A percentile compares a stretch with the other conserved stretches of the same genome.
Evolutionary conservation across 1,140 invertebrate species (phyloP).

Genomic region (Drosophila rufa): DNA sequence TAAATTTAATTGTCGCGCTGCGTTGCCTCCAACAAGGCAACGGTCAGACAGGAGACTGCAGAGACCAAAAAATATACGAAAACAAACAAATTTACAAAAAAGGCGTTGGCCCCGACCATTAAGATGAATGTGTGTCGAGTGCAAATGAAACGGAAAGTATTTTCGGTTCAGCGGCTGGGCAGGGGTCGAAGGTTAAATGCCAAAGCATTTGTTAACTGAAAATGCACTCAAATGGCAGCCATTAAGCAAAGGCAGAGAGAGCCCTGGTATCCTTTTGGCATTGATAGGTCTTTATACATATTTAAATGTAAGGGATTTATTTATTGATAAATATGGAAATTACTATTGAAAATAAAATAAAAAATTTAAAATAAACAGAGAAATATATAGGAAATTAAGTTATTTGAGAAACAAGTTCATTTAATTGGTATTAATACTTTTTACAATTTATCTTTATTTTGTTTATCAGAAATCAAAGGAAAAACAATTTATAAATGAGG

Average conservation of each 20-base stretch:
- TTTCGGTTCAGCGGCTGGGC: constrained; percentile 3
- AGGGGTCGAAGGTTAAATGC: constrained; percentile 15
- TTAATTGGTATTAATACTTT: too few species aligned
- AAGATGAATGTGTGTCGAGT: constrained; percentile 47
- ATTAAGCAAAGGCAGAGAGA: constrained; percentile 1
- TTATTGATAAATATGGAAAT: neutral
- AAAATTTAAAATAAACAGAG: too few species aligned
- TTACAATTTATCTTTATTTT: neutral
- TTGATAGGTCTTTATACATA: neutral
- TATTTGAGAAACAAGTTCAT: too few species aligned
- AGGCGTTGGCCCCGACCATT: constrained; percentile 9
- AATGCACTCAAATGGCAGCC: constrained; percentile 17
- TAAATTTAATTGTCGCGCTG: constrained; percentile 80
- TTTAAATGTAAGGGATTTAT: neutral
- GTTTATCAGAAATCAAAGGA: neutral
- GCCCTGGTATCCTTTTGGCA: neutral
- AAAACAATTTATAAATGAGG: too few species aligned
- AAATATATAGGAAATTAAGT: too few species aligned
- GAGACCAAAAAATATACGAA: constrained; percentile 4
- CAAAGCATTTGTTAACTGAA: constrained; percentile 41
- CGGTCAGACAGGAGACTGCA: constrained; percentile 12
- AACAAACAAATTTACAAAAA: constrained; percentile 12
- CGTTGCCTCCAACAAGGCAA: constrained; percentile 38
- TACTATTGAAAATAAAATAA: neutral
- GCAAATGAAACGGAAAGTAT: constrained; percentile 54